phyloP scores from a whole-genome alignment of 1,140 invertebrate species.

The Leucophenga varia region DNA sequence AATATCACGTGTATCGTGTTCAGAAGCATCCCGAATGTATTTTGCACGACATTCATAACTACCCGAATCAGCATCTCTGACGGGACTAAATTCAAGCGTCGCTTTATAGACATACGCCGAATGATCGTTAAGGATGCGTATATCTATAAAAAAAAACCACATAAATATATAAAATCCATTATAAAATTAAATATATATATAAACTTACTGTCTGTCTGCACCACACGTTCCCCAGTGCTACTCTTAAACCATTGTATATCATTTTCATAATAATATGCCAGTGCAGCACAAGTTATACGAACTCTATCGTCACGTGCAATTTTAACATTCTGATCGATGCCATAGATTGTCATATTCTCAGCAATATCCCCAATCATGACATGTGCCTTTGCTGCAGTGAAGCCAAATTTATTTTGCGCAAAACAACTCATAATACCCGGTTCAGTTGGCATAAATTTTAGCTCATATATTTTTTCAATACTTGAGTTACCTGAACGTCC shows the following conservation, averaged over 20 bases:
- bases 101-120: slow-evolving; percentile 41
- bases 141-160: too few species aligned
- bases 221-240: slow-evolving; percentile 23
- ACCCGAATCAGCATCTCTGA: slow-evolving; percentile 33
- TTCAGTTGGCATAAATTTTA: slow-evolving; percentile 33
- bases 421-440: slow-evolving; percentile 51
- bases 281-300: slow-evolving; percentile 60
- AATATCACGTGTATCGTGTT: slow-evolving; percentile 31
- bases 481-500: slow-evolving; percentile 21
- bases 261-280: slow-evolving; percentile 59
- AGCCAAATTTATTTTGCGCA: slow-evolving; percentile 36
- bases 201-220: slow-evolving; percentile 10
- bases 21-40: slow-evolving; percentile 14
- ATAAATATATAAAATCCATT: too few species aligned
- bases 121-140: slow-evolving; percentile 18
- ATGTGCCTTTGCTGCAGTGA: slow-evolving; percentile 18
- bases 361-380: slow-evolving; percentile 38
- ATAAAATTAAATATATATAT: too few species aligned
- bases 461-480: slow-evolving; percentile 35
- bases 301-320: slow-evolving; percentile 60
- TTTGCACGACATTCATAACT: slow-evolving; percentile 43
- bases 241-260: slow-evolving; percentile 55
- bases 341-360: slow-evolving; percentile 37
- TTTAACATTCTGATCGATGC: slow-evolving; percentile 30
- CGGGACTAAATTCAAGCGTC: slow-evolving; percentile 30